Evolutionary conservation across 2,888 invertebrate genomes (phyloP), one percentile per base, ranked within the genome.

Genomic region (Caradrina clavipalpis): DNA sequence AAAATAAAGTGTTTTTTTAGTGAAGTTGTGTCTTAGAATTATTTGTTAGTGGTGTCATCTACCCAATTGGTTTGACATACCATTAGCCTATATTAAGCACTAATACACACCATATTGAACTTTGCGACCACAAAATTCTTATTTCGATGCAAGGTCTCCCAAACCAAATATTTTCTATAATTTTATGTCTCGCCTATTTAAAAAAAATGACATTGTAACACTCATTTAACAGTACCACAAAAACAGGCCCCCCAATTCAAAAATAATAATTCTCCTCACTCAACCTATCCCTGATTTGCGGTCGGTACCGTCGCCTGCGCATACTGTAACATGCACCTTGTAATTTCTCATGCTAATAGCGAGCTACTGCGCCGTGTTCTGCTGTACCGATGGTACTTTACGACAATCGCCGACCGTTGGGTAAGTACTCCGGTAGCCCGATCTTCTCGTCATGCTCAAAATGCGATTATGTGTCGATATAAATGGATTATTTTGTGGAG

Each of bases 311-410:
- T 51, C 71, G 60, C 67, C 64, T 55, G 68, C 68, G 56, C 76
- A 74, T 81, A 62, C 69, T 74, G 75, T 77, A 78, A 64, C 68
- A 56, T 56, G 74, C 78, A 83, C 73, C 82, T 73, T 86, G 82
- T 85, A 87, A 88, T 89, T 85, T 84, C 79, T 88, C 82, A 89
- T 89, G 88, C 81, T 87, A 88, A 88, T 88, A 69, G 73, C 64
- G 64, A 59, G 81, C 85, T 81, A 84, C 84, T 63, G 81, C 78
- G 79, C 73, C 76, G 66, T 79, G 76, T 80, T 66, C 78, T 63
- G 75, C 66, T 57, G 58, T 53, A 62, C 68, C 73, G 56, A 76
- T 69, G 68, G 70, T 81, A 62, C 73, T 83, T 83, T 80, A 77
- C 67, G 72, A 73, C 64, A 67, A 57, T 51, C 58, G 50, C 54